phyloP scores from a whole-genome alignment of 2,888 invertebrate species.

The Lepidocyrtinus sp. region DNA sequence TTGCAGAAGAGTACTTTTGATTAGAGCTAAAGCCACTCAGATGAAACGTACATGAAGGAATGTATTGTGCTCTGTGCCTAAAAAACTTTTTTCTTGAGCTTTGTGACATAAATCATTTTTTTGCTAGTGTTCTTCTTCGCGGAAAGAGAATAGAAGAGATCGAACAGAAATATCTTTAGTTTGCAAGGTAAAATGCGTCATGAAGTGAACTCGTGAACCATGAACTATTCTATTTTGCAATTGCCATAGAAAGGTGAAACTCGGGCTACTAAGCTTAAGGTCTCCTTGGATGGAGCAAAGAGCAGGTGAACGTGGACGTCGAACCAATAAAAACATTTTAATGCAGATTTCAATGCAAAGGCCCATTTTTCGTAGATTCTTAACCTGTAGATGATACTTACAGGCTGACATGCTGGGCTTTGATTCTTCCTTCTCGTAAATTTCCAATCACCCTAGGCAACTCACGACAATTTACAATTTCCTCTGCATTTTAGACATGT shows the following conservation, averaged over 20 bases:
- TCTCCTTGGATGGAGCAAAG: not conserved
- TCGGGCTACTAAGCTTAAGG: not conserved
- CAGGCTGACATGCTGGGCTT: not conserved
- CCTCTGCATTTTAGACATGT: too few relatives aligned
- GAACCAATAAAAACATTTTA: not conserved
- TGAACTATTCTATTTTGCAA: not conserved
- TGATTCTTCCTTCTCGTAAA: not conserved
- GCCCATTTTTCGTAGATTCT: not conserved
- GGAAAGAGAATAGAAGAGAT: not conserved
- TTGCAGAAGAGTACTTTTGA: not conserved
- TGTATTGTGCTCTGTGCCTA: too few relatives aligned
- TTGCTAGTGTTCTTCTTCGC: not conserved
- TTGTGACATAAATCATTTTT: slow-evolving; percentile 9
- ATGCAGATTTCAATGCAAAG: not conserved
- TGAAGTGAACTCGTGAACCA: slow-evolving; percentile 7
- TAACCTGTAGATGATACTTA: not conserved
- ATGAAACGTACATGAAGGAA: not conserved
- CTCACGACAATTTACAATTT: slow-evolving; percentile 6
- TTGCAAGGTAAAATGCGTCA: not conserved
- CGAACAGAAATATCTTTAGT: not conserved
- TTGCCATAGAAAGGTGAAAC: too few relatives aligned
- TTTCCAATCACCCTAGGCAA: slow-evolving; percentile 8
- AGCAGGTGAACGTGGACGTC: not conserved
- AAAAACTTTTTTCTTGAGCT: not conserved
- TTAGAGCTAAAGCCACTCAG: too few relatives aligned